phyloP scores from a whole-genome alignment of 2,113 vertebrate species.

The Chrysochloris asiatica region DNA sequence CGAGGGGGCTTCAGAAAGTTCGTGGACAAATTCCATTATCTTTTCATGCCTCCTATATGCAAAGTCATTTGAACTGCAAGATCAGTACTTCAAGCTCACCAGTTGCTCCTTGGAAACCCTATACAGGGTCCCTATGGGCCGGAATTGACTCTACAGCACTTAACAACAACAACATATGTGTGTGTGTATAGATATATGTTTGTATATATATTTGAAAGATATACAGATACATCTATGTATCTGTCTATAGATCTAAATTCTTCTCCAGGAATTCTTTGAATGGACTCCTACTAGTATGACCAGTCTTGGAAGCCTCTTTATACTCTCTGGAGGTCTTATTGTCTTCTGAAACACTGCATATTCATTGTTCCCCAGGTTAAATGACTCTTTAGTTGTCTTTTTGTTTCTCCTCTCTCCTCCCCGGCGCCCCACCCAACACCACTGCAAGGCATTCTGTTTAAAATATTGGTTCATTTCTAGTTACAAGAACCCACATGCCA shows the following conservation, averaged over 20 bases:
- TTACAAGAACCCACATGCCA: slow-evolving; percentile 56
- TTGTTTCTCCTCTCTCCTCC: not conserved
- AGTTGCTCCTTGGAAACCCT: too few species aligned
- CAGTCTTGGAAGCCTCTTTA: not conserved
- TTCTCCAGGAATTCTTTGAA: not conserved
- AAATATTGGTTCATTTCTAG: slow-evolving; percentile 63
- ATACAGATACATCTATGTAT: not conserved
- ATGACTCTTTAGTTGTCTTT: not conserved
- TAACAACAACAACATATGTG: not conserved
- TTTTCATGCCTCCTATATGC: too few species aligned
- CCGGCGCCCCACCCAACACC: not conserved
- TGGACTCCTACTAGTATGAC: too few species aligned
- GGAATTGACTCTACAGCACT: too few species aligned
- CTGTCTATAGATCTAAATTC: not conserved
- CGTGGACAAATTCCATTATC: too few species aligned
- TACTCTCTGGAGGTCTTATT: not conserved
- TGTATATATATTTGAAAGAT: not conserved
- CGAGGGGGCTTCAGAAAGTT: too few species aligned
- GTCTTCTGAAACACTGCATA: not conserved
- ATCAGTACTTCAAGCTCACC: too few species aligned
- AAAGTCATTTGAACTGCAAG: too few species aligned
- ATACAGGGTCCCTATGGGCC: too few species aligned
- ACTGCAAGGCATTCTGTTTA: slow-evolving; percentile 39
- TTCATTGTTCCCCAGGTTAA: not conserved
- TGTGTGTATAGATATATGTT: not conserved